Evolutionary conservation across 2,888 invertebrate genomes (phyloP).

Genomic region (Lamproptera curius): DNA sequence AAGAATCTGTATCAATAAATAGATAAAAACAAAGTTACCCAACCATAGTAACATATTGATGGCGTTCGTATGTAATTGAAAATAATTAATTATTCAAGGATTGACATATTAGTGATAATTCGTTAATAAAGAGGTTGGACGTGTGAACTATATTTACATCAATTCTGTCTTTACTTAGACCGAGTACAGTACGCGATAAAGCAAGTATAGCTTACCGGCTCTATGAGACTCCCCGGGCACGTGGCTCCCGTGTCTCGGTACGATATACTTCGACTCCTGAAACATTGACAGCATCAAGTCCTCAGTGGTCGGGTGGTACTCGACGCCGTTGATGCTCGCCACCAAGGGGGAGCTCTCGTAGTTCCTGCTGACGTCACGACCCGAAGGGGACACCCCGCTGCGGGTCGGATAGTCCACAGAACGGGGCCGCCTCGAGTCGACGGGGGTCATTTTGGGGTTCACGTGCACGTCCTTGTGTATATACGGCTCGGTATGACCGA

Average conservation of each 20-base stretch:
- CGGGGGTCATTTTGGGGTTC: constrained; percentile 75
- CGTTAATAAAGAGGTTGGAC: no score
- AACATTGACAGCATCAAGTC: constrained; percentile 71
- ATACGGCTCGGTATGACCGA: constrained; percentile 54
- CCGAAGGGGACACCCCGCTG: constrained; percentile 33
- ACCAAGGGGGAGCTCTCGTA: constrained; percentile 67
- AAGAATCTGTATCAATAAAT: no score
- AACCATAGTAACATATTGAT: not conserved
- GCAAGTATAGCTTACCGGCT: constrained; percentile 45
- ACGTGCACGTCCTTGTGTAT: constrained; percentile 75
- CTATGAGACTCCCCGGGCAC: constrained; percentile 62
- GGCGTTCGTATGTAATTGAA: no score
- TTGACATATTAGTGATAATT: no score
- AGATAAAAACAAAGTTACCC: no score
- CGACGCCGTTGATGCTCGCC: constrained; percentile 67
- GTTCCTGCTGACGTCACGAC: constrained; percentile 50
- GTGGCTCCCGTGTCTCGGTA: constrained; percentile 57
- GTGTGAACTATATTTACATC: no score
- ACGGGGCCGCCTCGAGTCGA: constrained; percentile 58
- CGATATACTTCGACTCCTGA: constrained; percentile 67
- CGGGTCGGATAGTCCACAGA: constrained; percentile 59
- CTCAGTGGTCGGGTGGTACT: constrained; percentile 70
- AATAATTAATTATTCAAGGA: no score
- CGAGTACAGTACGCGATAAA: not conserved
- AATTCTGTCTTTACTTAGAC: not conserved